These are phyloP conservation scores for Leptinotarsa undecemlineata DNA, from an alignment of 1,140 invertebrate genomes.

Conservation along the genomic window DNA sequence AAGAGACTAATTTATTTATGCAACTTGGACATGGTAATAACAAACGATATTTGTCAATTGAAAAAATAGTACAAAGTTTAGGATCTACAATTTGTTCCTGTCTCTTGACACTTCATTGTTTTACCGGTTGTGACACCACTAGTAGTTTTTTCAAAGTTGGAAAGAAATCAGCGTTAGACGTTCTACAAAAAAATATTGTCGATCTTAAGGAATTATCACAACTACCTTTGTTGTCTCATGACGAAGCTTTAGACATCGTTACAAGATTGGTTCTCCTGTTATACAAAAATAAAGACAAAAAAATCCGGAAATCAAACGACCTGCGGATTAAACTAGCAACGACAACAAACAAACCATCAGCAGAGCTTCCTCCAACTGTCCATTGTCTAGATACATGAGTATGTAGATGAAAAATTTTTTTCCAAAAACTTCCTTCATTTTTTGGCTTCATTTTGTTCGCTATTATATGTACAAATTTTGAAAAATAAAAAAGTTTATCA, in stretches of 20 bases:
- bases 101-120: conserved; percentile 14
- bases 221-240: not conserved
- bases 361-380: no score
- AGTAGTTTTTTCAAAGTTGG: not conserved
- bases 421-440: no score
- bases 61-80: not conserved
- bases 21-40: conserved; percentile 19
- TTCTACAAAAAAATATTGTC: not conserved
- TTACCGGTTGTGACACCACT: conserved; percentile 18
- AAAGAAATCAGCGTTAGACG: conserved; percentile 9
- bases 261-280: no score
- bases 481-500: no score
- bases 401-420: no score
- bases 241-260: not conserved
- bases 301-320: no score
- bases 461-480: no score
- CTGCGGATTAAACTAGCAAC: no score
- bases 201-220: not conserved
- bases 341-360: no score
- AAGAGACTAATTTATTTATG: conserved; percentile 25
- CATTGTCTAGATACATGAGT: no score
- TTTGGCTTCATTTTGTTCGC: no score
- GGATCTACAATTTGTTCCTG: conserved; percentile 17
- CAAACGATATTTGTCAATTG: not conserved
- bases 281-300: no score